Evolutionary conservation across 1,140 invertebrate species (phyloP).

Genomic region (Whitmania pigra): DNA sequence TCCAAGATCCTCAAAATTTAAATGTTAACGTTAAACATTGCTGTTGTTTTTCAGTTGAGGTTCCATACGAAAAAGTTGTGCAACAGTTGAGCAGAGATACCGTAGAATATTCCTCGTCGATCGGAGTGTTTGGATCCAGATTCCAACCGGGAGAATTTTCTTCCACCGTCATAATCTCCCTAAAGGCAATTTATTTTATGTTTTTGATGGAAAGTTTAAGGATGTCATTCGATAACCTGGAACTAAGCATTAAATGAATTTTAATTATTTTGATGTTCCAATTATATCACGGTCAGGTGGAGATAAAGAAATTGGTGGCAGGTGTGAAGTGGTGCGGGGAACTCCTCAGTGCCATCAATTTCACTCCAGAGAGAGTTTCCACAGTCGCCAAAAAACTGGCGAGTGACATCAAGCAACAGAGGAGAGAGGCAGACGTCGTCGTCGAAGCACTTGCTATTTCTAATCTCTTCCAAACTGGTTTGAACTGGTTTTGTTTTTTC

Average conservation of each 20-base stretch:
- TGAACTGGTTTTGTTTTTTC: too few species aligned
- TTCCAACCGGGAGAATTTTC: constrained; percentile 56
- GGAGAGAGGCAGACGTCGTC: constrained; percentile 53
- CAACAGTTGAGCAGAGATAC: constrained; percentile 61
- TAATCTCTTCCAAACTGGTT: not conserved
- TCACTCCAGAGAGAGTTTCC: constrained; percentile 59
- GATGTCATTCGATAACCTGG: too few species aligned
- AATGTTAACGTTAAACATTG: not conserved
- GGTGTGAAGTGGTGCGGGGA: constrained; percentile 64
- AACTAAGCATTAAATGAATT: too few species aligned
- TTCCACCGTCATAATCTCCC: constrained; percentile 47
- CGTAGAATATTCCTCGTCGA: constrained; percentile 40
- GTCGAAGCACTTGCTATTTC: constrained; percentile 40
- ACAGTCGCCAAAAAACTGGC: constrained; percentile 57
- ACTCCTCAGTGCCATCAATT: constrained; percentile 56
- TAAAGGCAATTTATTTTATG: constrained; percentile 39
- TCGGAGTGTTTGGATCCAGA: constrained; percentile 27
- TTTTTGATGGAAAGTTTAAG: not conserved
- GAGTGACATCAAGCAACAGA: constrained; percentile 58
- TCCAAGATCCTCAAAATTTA: not conserved
- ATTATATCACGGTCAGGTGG: constrained; percentile 47
- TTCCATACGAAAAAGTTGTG: constrained; percentile 55
- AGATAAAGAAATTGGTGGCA: constrained; percentile 59
- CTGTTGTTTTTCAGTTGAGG: constrained; percentile 29
- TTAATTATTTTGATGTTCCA: too few species aligned